These are phyloP conservation scores for Dicyrtomina minuta DNA, from an alignment of 2,888 invertebrate genomes.

Conservation along the genomic window DNA sequence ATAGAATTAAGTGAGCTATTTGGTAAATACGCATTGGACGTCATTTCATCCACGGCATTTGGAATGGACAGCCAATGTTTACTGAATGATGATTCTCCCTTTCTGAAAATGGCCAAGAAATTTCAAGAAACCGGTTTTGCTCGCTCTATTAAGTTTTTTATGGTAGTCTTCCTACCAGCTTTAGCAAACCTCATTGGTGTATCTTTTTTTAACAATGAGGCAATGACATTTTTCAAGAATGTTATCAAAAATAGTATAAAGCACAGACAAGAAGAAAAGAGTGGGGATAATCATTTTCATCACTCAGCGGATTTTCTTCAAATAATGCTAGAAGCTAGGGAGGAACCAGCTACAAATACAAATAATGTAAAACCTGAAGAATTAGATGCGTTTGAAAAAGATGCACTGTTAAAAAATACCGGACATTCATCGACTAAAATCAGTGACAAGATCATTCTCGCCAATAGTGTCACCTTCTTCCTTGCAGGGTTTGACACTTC, in stretches of 20 bases:
- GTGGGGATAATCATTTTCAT: neutral
- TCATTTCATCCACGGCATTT: slow-evolving; percentile 58
- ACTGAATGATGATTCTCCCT: slow-evolving; percentile 56
- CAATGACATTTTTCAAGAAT: slow-evolving; percentile 20
- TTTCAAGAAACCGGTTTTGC: neutral
- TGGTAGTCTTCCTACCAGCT: slow-evolving; percentile 3
- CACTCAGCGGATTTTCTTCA: slow-evolving; percentile 30
- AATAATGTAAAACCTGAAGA: neutral
- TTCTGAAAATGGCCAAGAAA: slow-evolving; percentile 53
- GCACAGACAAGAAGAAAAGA: neutral
- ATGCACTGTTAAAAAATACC: neutral
- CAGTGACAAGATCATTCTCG: slow-evolving; percentile 26
- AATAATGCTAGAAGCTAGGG: slow-evolving; percentile 26
- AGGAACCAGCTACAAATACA: neutral
- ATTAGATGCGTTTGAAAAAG: slow-evolving; percentile 28
- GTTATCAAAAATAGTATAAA: slow-evolving; percentile 9
- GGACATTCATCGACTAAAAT: neutral
- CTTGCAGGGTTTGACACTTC: slow-evolving; percentile 37
- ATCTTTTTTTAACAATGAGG: slow-evolving; percentile 13
- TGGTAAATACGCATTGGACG: slow-evolving; percentile 52
- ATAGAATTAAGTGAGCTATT: slow-evolving; percentile 41
- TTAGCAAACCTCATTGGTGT: slow-evolving; percentile 6
- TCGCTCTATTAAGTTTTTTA: neutral
- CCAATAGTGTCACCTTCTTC: slow-evolving; percentile 30
- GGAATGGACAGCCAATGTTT: slow-evolving; percentile 57